Conservation (phyloP, 1,140 invertebrate species). For the Coenobita brevimanus region DNA sequence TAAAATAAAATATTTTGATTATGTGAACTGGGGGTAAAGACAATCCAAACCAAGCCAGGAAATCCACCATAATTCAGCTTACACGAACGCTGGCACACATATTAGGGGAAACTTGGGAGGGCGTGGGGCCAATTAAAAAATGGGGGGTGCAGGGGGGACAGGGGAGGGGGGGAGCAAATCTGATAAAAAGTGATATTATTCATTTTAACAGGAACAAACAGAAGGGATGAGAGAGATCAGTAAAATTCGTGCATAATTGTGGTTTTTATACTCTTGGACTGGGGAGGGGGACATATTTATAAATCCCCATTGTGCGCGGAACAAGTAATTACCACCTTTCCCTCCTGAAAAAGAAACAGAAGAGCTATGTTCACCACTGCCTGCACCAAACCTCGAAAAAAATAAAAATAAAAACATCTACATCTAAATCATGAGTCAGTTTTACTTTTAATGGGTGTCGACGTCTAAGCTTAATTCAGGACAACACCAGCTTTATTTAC, state of each 20-base stretch:
- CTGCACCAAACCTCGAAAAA: conserved; percentile 2
- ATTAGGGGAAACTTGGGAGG: neutral
- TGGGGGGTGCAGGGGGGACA: neutral
- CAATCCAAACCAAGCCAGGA: conserved; percentile 26
- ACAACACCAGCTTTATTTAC: too few species aligned
- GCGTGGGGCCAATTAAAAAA: too few species aligned
- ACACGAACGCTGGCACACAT: neutral
- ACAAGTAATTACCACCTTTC: conserved; percentile 11
- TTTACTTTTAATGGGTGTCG: too few species aligned
- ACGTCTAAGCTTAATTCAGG: too few species aligned
- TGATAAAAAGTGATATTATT: too few species aligned
- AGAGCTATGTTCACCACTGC: conserved; percentile 8
- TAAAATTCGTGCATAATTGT: too few species aligned
- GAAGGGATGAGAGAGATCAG: too few species aligned
- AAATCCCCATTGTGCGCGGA: neutral
- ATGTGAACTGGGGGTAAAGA: neutral
- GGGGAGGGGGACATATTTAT: neutral
- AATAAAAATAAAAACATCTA: too few species aligned
- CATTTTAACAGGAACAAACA: too few species aligned
- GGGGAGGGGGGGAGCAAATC: too few species aligned
- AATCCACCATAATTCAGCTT: neutral
- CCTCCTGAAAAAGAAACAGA: conserved; percentile 43
- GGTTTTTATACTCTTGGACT: neutral
- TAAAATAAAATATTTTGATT: neutral
- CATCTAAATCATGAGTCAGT: too few species aligned